Percentiles rank a stretch among this genome's conserved stretches.
Evolutionary conservation across 1,140 invertebrate species (phyloP).

Genomic region (Venturia canescens): DNA sequence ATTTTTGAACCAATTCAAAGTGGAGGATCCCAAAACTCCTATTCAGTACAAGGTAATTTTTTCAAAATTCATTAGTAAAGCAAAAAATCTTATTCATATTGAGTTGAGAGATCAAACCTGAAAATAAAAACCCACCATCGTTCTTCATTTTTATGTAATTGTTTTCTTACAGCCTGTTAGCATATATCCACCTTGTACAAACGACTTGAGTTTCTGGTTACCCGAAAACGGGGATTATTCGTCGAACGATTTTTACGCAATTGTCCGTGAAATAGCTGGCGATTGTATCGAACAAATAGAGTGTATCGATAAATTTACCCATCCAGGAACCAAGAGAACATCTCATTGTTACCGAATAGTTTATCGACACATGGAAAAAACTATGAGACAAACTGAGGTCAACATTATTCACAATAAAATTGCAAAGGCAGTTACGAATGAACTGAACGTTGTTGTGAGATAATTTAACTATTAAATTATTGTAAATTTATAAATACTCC

Average conservation of each 20-base stretch:
- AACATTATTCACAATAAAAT: conserved; percentile 91
- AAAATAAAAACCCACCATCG: not conserved
- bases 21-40: conserved; percentile 81
- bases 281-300: conserved; percentile 95
- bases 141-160: conserved; percentile 15
- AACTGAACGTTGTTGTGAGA: conserved; percentile 86
- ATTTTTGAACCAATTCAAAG: conserved; percentile 94
- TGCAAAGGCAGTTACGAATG: conserved; percentile 77
- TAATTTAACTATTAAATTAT: conserved; percentile 70
- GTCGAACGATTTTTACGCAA: conserved; percentile 95
- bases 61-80: not conserved
- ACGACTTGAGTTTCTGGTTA: conserved; percentile 99
- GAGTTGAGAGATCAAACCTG: no score
- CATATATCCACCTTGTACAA: conserved; percentile 90
- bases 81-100: no score
- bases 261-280: conserved; percentile 91
- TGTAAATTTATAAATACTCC: conserved; percentile 12
- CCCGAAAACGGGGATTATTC: conserved; percentile 83
- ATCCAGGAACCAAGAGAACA: conserved; percentile 89
- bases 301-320: conserved; percentile 91
- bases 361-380: conserved; percentile 95
- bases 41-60: conserved; percentile 81
- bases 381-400: conserved; percentile 92
- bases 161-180: conserved; percentile 89
- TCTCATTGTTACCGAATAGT: conserved; percentile 96